Conservation (phyloP, 2,797 vertebrate species). For the Danio kyathit region DNA sequence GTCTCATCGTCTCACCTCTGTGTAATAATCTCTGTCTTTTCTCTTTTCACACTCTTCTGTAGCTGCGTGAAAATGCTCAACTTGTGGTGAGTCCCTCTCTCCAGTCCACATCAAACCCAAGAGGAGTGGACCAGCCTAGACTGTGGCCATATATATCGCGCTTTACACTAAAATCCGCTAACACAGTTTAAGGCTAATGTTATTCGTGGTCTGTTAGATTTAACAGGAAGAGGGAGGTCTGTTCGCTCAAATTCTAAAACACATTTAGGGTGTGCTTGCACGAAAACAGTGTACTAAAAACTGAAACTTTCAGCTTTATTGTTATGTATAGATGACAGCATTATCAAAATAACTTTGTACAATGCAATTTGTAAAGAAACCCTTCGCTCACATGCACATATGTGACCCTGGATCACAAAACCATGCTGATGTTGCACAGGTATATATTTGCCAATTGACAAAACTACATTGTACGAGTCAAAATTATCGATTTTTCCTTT, state of each 20-base stretch:
- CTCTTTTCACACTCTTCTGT: constrained; percentile 93
- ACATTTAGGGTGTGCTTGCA: too few relatives aligned
- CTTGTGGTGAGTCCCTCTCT: constrained; percentile 99
- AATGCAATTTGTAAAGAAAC: too few relatives aligned
- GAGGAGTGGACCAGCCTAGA: constrained; percentile 91
- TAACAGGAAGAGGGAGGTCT: constrained; percentile 38
- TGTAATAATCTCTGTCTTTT: constrained; percentile 96
- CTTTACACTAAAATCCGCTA: constrained; percentile 31
- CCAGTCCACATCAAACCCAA: constrained; percentile 87
- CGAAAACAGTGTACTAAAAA: too few relatives aligned
- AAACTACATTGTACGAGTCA: too few relatives aligned
- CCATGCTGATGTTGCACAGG: too few relatives aligned
- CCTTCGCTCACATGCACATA: too few relatives aligned
- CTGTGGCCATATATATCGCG: constrained; percentile 71
- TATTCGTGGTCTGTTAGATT: not conserved
- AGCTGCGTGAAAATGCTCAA: constrained; percentile 99
- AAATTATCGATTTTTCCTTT: too few relatives aligned
- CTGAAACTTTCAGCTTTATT: too few relatives aligned
- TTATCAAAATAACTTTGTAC: too few relatives aligned
- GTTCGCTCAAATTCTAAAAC: constrained; percentile 18
- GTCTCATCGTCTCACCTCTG: constrained; percentile 86
- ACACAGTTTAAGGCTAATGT: constrained; percentile 53
- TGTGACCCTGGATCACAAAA: too few relatives aligned
- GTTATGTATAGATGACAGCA: too few relatives aligned
- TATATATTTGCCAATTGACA: too few relatives aligned